Conservation (phyloP, 2,797 vertebrate species). For the Lacerta bilineata region DNA sequence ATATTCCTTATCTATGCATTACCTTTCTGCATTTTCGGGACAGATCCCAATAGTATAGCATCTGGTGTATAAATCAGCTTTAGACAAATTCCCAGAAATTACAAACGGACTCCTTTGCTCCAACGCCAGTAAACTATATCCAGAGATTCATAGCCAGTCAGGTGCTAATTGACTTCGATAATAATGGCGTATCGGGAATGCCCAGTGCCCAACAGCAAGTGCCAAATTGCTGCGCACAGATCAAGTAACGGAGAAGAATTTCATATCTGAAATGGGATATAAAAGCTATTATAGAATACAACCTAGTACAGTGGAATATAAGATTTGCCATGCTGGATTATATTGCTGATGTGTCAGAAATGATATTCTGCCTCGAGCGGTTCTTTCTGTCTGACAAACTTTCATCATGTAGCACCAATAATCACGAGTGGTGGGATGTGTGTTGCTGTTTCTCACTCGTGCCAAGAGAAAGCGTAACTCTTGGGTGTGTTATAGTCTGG, state of each 20-base stretch:
- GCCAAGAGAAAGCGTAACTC: neutral
- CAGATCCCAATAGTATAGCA: neutral
- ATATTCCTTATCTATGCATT: neutral
- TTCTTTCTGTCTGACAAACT: slow-evolving; percentile 6
- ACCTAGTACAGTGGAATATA: slow-evolving; percentile 16
- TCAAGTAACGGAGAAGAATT: slow-evolving; percentile 21
- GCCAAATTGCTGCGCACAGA: neutral
- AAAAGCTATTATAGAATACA: slow-evolving; percentile 40
- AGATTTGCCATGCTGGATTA: slow-evolving; percentile 30
- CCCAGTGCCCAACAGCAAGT: neutral
- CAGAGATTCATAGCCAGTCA: neutral
- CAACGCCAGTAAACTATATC: neutral
- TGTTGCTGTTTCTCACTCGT: neutral
- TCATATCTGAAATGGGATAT: slow-evolving; percentile 35
- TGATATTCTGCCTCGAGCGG: slow-evolving; percentile 20
- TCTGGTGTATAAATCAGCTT: slow-evolving; percentile 9
- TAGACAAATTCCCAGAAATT: slow-evolving; percentile 8
- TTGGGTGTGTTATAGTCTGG: neutral
- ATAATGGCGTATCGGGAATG: slow-evolving; percentile 14
- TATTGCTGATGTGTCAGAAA: slow-evolving; percentile 20
- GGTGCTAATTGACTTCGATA: slow-evolving; percentile 15
- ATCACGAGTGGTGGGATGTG: neutral
- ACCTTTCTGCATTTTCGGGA: neutral
- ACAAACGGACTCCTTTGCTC: slow-evolving; percentile 5
- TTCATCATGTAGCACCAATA: slow-evolving; percentile 22